Evolutionary conservation across 2,888 invertebrate genomes (phyloP), one percentile per base, ranked within the genome.

Genomic region (Galeruca laticollis): DNA sequence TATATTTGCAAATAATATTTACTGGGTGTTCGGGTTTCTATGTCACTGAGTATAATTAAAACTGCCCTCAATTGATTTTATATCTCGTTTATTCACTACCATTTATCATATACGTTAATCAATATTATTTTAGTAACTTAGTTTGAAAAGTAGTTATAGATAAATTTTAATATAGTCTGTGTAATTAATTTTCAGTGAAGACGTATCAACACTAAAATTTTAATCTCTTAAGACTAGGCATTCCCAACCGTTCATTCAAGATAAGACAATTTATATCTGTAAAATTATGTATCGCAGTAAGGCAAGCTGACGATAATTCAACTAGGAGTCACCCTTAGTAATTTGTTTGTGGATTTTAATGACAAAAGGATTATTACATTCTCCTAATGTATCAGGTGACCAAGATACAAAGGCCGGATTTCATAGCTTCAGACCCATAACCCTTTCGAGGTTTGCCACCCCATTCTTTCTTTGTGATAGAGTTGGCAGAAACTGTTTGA

Each of bases 331-430:
- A 74, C 76, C 76, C 74, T 70, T 37, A 74, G 75, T 75, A 77
- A 76, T 74, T 75, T 75, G 75, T 73, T 75, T 73, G 73, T 73
- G 72, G 73, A 70, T 73, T 77, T 71, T 74, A 77, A 77, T 77
- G 74, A 76, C 76, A 76, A 77, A 77, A 75, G 76, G 78, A 78
- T 76, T 76, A 77, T 75, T 75, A 74, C 76, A 72, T 75, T 74
- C 73, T 76, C 74, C 68, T 73, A 76, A 76, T 76, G 75, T 74
- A 75, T 77, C 78, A 78, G 77, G 78, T 78, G 76, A 73, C 63
- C 70, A 68, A 71, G 73, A 73, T 70, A 77, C 76, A 77, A 77
- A 76, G 73, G 74, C 73, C 66, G 75, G 73, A 78, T 78, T 78
- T 77, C 77, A 78, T 71, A 75, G 75, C 75, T 71, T 75, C 73